Evolutionary conservation across 2,113 vertebrate species (phyloP).

Genomic region (Indicator indicator): DNA sequence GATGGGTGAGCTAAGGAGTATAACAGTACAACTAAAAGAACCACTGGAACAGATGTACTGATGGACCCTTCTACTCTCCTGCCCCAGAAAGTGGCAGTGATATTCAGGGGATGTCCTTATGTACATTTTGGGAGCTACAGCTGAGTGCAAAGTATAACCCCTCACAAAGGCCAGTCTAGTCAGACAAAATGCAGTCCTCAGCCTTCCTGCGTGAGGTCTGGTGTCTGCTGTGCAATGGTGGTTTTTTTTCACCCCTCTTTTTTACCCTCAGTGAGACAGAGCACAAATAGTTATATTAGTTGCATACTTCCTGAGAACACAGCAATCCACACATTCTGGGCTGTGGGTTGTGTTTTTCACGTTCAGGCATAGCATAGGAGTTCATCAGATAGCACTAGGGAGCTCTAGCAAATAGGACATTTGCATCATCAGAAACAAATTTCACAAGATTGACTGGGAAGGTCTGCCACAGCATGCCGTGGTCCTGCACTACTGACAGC

Average conservation of each 20-base stretch:
- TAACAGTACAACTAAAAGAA: neutral
- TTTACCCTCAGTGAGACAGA: neutral
- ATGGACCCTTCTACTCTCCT: neutral
- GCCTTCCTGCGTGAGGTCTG: constrained; percentile 33
- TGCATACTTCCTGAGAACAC: constrained; percentile 68
- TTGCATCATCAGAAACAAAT: constrained; percentile 31
- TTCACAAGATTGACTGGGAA: neutral
- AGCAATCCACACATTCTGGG: constrained; percentile 46
- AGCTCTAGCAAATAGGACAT: constrained; percentile 13
- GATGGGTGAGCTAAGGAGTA: neutral
- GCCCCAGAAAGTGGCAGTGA: neutral
- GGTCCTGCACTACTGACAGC: neutral
- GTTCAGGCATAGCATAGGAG: constrained; percentile 19
- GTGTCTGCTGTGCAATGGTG: neutral
- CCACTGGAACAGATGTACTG: neutral
- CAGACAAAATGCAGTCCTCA: neutral
- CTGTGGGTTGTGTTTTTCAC: constrained; percentile 54
- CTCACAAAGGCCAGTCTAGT: neutral
- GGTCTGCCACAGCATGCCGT: neutral
- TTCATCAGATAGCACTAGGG: constrained; percentile 51
- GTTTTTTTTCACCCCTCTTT: neutral
- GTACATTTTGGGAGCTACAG: neutral
- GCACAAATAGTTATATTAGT: constrained; percentile 34
- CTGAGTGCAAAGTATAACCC: neutral
- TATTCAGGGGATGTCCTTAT: neutral